phyloP scores from a whole-genome alignment of 2,113 vertebrate species.

The Natator depressus region DNA sequence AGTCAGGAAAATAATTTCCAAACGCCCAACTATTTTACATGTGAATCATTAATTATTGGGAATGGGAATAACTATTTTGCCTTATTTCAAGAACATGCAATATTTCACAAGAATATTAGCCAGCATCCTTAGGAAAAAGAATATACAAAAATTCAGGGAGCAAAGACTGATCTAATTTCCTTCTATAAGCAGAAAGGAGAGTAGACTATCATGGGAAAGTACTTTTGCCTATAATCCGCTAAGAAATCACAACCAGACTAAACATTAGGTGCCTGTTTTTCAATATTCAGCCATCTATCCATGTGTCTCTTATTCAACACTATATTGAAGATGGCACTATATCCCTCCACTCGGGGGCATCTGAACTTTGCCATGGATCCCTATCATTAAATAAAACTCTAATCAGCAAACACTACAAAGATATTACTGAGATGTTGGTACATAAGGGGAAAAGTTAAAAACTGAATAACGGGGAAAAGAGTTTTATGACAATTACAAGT shows the following conservation, averaged over 20 bases:
- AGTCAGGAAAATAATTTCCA: background rate
- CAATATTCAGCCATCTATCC: conserved; percentile 41
- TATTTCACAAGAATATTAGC: background rate
- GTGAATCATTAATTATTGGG: conserved; percentile 6
- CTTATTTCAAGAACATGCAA: background rate
- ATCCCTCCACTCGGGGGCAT: conserved; percentile 17
- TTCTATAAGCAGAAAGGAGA: background rate
- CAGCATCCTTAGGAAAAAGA: background rate
- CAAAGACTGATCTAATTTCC: background rate
- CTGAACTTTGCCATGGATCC: background rate
- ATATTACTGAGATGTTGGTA: conserved; percentile 37
- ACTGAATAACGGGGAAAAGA: background rate
- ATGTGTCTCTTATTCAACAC: conserved; percentile 31
- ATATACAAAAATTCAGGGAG: background rate
- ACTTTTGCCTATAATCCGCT: background rate
- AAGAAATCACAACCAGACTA: conserved; percentile 13
- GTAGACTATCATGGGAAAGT: background rate
- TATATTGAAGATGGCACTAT: conserved; percentile 57
- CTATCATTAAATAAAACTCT: conserved; percentile 56
- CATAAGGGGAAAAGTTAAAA: background rate
- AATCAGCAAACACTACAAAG: conserved; percentile 50
- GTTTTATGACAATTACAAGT: conserved; percentile 8
- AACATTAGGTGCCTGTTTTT: conserved; percentile 28
- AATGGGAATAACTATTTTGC: background rate
- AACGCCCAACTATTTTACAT: background rate